Evolutionary conservation across 2,797 vertebrate genomes (phyloP), one percentile per base, ranked within the genome.

Genomic region (Trichosurus vulpecula): DNA sequence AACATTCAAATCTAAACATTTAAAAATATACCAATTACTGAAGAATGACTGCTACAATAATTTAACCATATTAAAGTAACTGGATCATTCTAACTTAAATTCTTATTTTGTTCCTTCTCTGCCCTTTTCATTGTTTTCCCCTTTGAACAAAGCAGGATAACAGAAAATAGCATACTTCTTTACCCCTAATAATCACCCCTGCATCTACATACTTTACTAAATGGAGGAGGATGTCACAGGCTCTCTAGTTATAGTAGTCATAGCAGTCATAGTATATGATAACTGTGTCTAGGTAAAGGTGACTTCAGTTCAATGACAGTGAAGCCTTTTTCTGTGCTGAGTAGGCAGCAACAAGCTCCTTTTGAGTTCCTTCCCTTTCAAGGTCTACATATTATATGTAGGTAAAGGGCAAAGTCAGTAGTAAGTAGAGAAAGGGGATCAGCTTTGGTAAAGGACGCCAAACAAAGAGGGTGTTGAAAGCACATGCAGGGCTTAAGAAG

Each of bases 201-300:
- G 66, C 52, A 89, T 91, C 9, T 29, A 96, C 92, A 4, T 91
- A 51, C 90, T 57, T 58, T 27, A 31, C 55, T 0, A 57, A 52
- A 51, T 74, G 9, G 41, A 66, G 31, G 35, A 29, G 92, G 93
- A 10, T 90, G 90, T 16, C 1, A 90, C 91, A 90, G 0, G 1
- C 54, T 51, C 2, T 16, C 53, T 6, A 2, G 29, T n/a, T 53
- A 74, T 29, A 96, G 57, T 3, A 95, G 93, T 91, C 30, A 93
- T 6, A 47, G 1, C 29, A 8, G 58, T 61, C 6, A 92, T 27
- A 27, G 27, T 27, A 13, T 74, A n/a, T 41, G 14, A 74, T 41
- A n/a, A 74, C 61, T 74, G 6, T n/a, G 35, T 8, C 58, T 81
- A 81, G 81, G 94, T 92, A 95, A 94, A 92, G n/a, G 35, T 74